Evolutionary conservation across 1,140 invertebrate genomes (phyloP).

Genomic region (Drosophila dunni): DNA sequence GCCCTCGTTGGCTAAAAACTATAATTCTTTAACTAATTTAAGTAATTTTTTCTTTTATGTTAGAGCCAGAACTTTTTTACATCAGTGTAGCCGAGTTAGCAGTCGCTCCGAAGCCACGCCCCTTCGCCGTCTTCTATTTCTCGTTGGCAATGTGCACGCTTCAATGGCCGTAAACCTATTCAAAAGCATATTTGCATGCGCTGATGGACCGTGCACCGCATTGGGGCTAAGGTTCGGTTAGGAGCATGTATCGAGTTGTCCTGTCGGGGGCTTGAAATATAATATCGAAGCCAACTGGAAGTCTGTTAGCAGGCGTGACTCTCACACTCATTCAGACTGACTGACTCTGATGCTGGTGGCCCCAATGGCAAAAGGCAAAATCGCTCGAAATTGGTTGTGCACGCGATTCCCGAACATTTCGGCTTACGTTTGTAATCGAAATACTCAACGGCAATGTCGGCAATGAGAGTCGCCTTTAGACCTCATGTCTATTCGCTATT

Average conservation of each 20-base stretch:
- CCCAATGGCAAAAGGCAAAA: conserved; percentile 45
- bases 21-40: too few species aligned
- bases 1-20: too few species aligned
- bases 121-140: conserved; percentile 20
- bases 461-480: conserved; percentile 25
- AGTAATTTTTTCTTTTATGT: too few species aligned
- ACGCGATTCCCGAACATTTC: conserved; percentile 46
- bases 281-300: conserved; percentile 62
- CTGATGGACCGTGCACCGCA: conserved; percentile 68
- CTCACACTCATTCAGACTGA: neutral
- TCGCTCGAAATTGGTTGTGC: conserved; percentile 61
- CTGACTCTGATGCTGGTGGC: neutral
- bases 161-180: conserved; percentile 78
- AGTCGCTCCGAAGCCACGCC: neutral
- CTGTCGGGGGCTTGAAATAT: conserved; percentile 60
- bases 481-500: conserved; percentile 47
- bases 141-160: conserved; percentile 60
- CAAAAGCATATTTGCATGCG: conserved; percentile 81
- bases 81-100: too few species aligned
- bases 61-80: too few species aligned
- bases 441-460: conserved; percentile 41
- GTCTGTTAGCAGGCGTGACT: conserved; percentile 56
- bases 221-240: conserved; percentile 12
- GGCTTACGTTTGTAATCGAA: conserved; percentile 53
- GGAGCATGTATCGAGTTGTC: conserved; percentile 52